Evolutionary conservation across 2,797 vertebrate species (phyloP).

Genomic region (Anguilla megastoma): DNA sequence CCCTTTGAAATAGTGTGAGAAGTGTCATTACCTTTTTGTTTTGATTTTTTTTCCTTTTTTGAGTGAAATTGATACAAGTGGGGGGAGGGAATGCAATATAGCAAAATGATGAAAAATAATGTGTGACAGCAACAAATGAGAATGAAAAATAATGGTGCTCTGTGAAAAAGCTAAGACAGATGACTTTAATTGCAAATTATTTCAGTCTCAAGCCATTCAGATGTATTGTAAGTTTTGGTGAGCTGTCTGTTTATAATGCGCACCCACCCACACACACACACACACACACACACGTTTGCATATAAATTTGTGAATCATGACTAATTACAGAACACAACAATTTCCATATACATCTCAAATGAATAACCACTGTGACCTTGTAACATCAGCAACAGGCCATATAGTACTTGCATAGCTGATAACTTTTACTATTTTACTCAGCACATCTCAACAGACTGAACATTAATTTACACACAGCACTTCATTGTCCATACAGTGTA

Average conservation of each 20-base stretch:
- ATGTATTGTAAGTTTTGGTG: constrained; percentile 20
- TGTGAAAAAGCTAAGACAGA: constrained; percentile 45
- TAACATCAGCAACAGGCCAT: not conserved
- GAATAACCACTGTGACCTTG: not conserved
- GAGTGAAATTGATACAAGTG: constrained; percentile 76
- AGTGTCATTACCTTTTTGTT: constrained; percentile 81
- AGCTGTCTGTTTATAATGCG: not conserved
- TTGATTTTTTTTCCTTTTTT: constrained; percentile 66
- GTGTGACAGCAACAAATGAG: constrained; percentile 77
- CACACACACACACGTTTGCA: not conserved
- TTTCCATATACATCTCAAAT: not conserved
- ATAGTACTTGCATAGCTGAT: not conserved
- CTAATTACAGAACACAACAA: constrained; percentile 9
- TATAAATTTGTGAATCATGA: constrained; percentile 3
- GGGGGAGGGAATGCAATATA: constrained; percentile 46
- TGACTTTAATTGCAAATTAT: constrained; percentile 31
- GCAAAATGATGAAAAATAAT: constrained; percentile 79
- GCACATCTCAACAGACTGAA: not conserved
- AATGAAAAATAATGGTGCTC: constrained; percentile 61
- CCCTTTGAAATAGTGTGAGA: constrained; percentile 78
- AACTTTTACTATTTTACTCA: not conserved
- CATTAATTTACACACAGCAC: not conserved
- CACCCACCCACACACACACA: not conserved
- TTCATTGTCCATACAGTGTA: not conserved
- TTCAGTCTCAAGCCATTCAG: constrained; percentile 18